Conservation (phyloP, 2,888 invertebrate genomes). For the Lomographa bimaculata region DNA sequence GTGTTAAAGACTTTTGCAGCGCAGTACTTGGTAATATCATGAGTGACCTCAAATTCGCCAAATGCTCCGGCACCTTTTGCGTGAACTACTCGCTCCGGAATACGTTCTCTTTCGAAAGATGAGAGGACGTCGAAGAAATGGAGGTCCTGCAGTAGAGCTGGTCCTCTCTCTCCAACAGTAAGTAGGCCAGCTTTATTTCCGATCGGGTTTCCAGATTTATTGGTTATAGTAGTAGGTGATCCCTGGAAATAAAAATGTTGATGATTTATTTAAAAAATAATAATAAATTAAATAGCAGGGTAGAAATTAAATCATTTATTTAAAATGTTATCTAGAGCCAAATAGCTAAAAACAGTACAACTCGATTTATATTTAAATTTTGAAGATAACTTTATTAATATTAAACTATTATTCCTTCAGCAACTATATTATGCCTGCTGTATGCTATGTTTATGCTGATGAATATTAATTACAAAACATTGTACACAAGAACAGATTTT, state of each 20-base stretch:
- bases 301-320: too few species aligned
- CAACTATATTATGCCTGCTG: too few species aligned
- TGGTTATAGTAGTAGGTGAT: conserved; percentile 86
- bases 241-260: conserved; percentile 71
- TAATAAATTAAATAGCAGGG: too few species aligned
- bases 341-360: too few species aligned
- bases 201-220: conserved; percentile 92
- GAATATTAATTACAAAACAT: too few species aligned
- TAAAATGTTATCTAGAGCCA: too few species aligned
- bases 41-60: conserved; percentile 94
- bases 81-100: conserved; percentile 98
- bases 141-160: conserved; percentile 93
- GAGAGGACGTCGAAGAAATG: conserved; percentile 90
- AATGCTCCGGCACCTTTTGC: conserved; percentile 97
- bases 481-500: too few species aligned
- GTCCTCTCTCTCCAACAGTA: conserved; percentile 94
- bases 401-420: too few species aligned
- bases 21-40: conserved; percentile 92
- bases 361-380: too few species aligned
- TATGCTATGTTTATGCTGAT: too few species aligned
- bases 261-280: too few species aligned
- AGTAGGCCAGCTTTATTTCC: conserved; percentile 89
- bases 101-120: conserved; percentile 95
- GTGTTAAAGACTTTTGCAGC: conserved; percentile 91
- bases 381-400: too few species aligned